Evolutionary conservation across 2,113 vertebrate species (phyloP), one percentile per base, ranked within the genome.

Genomic region (Illadopsis cleaveri): DNA sequence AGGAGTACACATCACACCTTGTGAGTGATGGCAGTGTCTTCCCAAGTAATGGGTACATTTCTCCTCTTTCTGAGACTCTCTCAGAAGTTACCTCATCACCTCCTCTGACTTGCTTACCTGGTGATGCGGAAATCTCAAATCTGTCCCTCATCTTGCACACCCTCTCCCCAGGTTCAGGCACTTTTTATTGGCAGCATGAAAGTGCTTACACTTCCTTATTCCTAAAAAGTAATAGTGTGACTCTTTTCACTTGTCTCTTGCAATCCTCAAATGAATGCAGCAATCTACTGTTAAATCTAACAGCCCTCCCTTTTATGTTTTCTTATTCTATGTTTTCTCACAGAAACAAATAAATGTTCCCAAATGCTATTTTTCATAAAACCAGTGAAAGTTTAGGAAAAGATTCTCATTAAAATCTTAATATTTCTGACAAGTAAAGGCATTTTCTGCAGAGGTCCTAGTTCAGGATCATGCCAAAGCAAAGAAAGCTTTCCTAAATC

Each of bases 11-110:
- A 3, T 4, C 8, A 60, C 8, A 51, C 25, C 19, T 20, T 35
- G 12, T 12, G n/a, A 79, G 51, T 17, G 30, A 58, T 31, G 21
- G 17, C 24, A 51, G 9, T 2, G 5, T 53, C 25, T 25, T 65
- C 45, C 18, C 25, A 53, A 45, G 17, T 11, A 66, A 72, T 1
- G 0, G 8, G 9, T 23, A 27, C 0, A 0, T 22, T 23, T 31
- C 4, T 12, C 30, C 31, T 80, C 58, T 58, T 73, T 20, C 20
- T 15, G 23, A 37, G 45, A n/a, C 24, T 35, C 50, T 15, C 65
- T 16, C 40, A 35, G 38, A 61, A 28, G 13, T 23, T 22, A 27
- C 28, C 48, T 53, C 20, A 44, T 22, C 53, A n/a, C 10, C 37
- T 45, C 53, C 61, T 82, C 62, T 23, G 45, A 53, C n/a, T 21